Evolutionary conservation across 2,113 vertebrate species (phyloP).

Genomic region (Anseranas semipalmata): DNA sequence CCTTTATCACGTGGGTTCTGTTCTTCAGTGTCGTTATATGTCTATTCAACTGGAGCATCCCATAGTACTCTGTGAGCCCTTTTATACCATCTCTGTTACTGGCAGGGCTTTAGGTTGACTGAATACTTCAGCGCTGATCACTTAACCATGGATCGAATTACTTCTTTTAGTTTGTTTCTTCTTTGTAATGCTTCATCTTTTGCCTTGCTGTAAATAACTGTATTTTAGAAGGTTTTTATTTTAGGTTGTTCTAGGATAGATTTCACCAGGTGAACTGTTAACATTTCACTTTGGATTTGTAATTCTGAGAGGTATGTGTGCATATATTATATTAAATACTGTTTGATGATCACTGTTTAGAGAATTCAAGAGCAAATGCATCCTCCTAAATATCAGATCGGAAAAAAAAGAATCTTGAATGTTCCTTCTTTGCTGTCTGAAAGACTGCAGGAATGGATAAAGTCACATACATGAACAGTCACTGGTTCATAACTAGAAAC

Average conservation of each 20-base stretch:
- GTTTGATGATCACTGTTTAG: background rate
- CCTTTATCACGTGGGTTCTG: background rate
- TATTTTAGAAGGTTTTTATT: background rate
- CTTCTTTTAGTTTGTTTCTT: background rate
- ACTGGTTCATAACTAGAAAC: background rate
- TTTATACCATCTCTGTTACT: background rate
- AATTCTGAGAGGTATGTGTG: too few relatives aligned
- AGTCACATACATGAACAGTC: background rate
- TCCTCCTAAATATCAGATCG: background rate
- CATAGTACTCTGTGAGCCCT: background rate
- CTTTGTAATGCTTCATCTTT: background rate
- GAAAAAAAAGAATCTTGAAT: background rate
- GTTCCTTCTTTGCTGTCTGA: background rate
- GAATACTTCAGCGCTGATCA: accelerated
- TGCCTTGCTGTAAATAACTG: background rate
- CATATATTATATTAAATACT: background rate
- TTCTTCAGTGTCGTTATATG: accelerated
- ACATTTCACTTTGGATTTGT: background rate
- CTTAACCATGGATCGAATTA: background rate
- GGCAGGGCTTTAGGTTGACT: background rate
- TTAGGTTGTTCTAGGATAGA: background rate
- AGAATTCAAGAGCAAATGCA: background rate
- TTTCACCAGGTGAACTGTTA: conserved; percentile 59
- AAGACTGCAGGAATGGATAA: background rate
- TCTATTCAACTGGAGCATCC: background rate